Percentiles rank a stretch among this genome's conserved stretches.
Evolutionary conservation across 2,113 vertebrate genomes (phyloP).

Genomic region (Naja naja): DNA sequence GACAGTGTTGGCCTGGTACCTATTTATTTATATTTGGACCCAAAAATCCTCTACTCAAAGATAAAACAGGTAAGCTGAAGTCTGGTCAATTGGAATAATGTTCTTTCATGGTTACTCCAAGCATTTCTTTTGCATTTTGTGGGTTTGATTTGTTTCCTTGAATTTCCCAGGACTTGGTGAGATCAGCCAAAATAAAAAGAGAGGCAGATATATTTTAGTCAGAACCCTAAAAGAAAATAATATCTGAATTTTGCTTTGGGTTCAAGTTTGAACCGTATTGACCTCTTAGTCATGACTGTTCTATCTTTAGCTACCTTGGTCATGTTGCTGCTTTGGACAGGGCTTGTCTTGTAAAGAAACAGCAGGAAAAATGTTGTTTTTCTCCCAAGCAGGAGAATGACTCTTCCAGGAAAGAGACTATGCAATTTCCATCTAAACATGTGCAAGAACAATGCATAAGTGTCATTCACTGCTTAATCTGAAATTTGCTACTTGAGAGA

Average conservation of each 20-base stretch:
- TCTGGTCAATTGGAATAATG: neutral
- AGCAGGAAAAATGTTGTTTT: neutral
- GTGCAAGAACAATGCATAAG: neutral
- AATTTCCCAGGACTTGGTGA: neutral
- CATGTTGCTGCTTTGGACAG: neutral
- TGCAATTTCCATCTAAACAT: neutral
- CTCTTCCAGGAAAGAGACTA: neutral
- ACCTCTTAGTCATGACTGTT: neutral
- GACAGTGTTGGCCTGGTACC: neutral
- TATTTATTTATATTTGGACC: neutral
- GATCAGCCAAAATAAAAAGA: neutral
- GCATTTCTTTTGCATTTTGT: neutral
- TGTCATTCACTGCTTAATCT: neutral
- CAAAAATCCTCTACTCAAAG: neutral
- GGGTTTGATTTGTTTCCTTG: neutral
- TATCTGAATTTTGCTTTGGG: neutral
- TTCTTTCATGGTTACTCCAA: neutral
- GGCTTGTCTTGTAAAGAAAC: neutral
- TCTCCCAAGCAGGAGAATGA: neutral
- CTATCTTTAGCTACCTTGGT: neutral
- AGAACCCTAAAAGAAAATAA: neutral
- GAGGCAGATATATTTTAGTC: neutral
- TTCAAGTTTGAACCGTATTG: neutral
- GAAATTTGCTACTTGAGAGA: neutral
- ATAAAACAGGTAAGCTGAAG: neutral